A percentile compares a stretch with the other conserved stretches of the same genome.
phyloP scores from a whole-genome alignment of 2,113 vertebrate genomes.

The Suncus etruscus region DNA sequence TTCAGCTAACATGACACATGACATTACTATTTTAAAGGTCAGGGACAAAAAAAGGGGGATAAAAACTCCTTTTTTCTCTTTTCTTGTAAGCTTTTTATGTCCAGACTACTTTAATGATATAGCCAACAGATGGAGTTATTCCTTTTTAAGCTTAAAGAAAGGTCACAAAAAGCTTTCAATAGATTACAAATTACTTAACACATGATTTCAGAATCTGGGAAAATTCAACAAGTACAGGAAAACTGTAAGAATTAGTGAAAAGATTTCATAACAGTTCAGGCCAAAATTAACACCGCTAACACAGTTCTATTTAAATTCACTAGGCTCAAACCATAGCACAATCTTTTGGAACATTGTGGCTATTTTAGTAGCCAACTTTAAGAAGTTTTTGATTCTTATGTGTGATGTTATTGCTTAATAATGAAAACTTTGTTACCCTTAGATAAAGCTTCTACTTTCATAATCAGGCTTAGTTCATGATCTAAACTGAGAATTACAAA shows the following conservation, averaged over 20 bases:
- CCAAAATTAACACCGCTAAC: slow-evolving; percentile 58
- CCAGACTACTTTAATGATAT: slow-evolving; percentile 48
- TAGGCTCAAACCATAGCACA: slow-evolving; percentile 2
- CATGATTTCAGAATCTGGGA: slow-evolving; percentile 69
- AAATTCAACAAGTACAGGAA: slow-evolving; percentile 62
- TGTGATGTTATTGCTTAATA: slow-evolving; percentile 42
- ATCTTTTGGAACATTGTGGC: background rate
- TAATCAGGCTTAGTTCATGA: background rate
- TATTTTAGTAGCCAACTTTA: background rate
- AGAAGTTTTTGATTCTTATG: slow-evolving; percentile 62
- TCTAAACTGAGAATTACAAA: slow-evolving; percentile 44
- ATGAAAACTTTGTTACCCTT: slow-evolving; percentile 21
- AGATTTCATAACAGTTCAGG: slow-evolving; percentile 19
- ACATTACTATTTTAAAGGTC: slow-evolving; percentile 75
- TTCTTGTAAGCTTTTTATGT: slow-evolving; percentile 58
- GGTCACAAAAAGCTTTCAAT: slow-evolving; percentile 75
- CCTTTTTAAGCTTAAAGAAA: slow-evolving; percentile 76
- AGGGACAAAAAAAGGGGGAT: background rate
- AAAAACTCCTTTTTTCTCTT: slow-evolving; percentile 60
- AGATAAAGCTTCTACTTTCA: slow-evolving; percentile 22
- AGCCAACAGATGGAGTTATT: slow-evolving; percentile 73
- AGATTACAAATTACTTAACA: slow-evolving; percentile 72
- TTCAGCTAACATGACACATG: slow-evolving; percentile 66
- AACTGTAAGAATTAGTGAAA: slow-evolving; percentile 49
- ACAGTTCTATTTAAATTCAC: slow-evolving; percentile 55